A percentile compares a stretch with the other conserved stretches of the same genome.
Evolutionary conservation across 1,140 invertebrate genomes (phyloP).

Genomic region (Ptiloglossa arizonensis): DNA sequence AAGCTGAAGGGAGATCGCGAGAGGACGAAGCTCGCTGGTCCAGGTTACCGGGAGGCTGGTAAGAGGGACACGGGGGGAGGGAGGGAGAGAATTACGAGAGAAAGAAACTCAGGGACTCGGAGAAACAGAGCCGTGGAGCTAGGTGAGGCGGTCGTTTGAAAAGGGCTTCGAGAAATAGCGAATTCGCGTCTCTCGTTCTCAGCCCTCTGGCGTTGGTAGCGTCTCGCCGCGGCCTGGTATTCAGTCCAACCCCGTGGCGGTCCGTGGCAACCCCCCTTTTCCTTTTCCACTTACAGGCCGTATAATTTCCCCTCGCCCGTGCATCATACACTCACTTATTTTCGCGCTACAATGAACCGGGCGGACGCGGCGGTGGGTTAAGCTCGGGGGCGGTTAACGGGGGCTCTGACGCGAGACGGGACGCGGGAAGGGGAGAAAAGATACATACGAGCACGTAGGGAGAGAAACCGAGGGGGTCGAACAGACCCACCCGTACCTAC

Average conservation of each 20-base stretch:
- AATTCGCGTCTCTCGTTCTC: slow-evolving; percentile 45
- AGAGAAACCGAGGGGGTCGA: slow-evolving; percentile 12
- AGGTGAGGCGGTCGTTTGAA: slow-evolving; percentile 34
- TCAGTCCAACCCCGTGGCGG: slow-evolving; percentile 53
- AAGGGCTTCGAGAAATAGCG: slow-evolving; percentile 39
- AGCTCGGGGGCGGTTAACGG: slow-evolving; percentile 61
- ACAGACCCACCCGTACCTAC: background rate
- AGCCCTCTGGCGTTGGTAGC: background rate
- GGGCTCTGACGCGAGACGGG: background rate
- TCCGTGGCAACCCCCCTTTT: slow-evolving; percentile 67
- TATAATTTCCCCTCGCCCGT: slow-evolving; percentile 74
- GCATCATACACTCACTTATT: slow-evolving; percentile 78
- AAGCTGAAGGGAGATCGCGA: too few species aligned
- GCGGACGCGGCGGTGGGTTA: slow-evolving; percentile 64
- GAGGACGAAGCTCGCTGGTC: too few species aligned
- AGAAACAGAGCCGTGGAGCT: background rate
- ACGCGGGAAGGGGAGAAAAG: background rate
- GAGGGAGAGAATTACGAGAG: background rate
- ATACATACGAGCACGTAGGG: slow-evolving; percentile 6
- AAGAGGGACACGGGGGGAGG: background rate
- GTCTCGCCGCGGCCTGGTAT: slow-evolving; percentile 56
- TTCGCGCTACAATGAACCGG: slow-evolving; percentile 75
- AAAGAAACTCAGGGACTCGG: background rate
- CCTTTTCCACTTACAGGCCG: slow-evolving; percentile 69
- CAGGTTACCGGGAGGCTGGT: background rate